A percentile compares a stretch with the other conserved stretches of the same genome.
These are phyloP conservation scores for Anas bahamensis DNA, from an alignment of 2,797 vertebrate genomes.

Conservation along the genomic window DNA sequence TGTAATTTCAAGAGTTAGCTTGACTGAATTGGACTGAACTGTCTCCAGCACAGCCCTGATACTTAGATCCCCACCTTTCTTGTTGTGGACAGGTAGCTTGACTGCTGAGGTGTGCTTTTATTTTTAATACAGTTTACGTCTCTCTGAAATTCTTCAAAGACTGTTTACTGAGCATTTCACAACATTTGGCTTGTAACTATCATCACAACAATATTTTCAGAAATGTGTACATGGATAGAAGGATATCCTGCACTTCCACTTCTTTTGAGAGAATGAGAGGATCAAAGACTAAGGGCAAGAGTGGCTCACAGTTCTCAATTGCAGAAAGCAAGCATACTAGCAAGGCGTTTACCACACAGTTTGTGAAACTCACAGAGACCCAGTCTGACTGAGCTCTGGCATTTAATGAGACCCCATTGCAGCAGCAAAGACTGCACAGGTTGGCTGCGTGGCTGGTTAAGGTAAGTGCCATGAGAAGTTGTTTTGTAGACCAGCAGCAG, in stretches of 20 bases:
- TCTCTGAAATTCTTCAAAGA: conserved; percentile 7
- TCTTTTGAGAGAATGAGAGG: neutral
- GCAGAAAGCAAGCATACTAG: neutral
- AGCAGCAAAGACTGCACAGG: fast-evolving
- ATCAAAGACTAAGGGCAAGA: neutral
- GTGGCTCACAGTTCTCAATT: neutral
- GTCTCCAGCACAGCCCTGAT: neutral
- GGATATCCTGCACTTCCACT: neutral
- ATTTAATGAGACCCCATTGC: neutral
- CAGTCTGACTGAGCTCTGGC: neutral
- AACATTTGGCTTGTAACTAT: neutral
- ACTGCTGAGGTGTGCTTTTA: conserved; percentile 2
- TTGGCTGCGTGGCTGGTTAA: neutral
- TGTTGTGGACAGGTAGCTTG: neutral
- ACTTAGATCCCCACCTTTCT: neutral
- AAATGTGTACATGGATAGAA: neutral
- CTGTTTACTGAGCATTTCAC: neutral
- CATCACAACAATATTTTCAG: neutral
- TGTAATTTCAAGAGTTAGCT: neutral
- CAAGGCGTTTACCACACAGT: neutral
- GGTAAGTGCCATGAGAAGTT: neutral
- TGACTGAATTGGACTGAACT: neutral
- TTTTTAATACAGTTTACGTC: neutral
- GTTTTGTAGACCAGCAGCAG: neutral
- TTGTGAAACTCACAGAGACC: neutral